Percentiles rank a stretch among this genome's conserved stretches.
Evolutionary conservation across 2,888 invertebrate species (phyloP).

Genomic region (Ariolimax columbianus): DNA sequence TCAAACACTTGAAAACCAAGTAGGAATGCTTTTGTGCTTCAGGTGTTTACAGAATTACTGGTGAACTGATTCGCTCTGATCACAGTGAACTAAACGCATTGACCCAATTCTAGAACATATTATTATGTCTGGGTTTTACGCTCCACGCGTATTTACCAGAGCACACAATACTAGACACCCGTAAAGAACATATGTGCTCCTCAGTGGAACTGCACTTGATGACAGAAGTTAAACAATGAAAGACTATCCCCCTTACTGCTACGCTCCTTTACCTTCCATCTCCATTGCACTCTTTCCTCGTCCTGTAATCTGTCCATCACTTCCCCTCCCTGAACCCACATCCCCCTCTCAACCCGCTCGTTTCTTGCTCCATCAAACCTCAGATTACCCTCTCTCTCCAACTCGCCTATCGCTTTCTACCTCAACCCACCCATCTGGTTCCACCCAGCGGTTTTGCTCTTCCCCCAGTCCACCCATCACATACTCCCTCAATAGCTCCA

Average conservation of each 20-base stretch:
- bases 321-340: not conserved
- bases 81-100: no score
- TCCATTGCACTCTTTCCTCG: not conserved
- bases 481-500: not conserved
- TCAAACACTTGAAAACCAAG: no score
- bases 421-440: not conserved
- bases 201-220: no score
- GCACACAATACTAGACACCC: no score
- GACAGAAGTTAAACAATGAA: no score
- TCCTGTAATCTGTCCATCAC: not conserved
- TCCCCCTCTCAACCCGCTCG: not conserved
- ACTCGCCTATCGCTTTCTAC: not conserved
- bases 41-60: no score
- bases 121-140: no score
- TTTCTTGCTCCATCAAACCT: not conserved
- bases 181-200: no score
- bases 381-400: not conserved
- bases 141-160: no score
- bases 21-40: no score
- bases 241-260: not conserved
- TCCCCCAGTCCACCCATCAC: not conserved
- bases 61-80: no score
- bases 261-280: not conserved
- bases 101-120: no score
- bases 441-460: not conserved